phyloP scores from a whole-genome alignment of 2,888 invertebrate genomes.

The Lycocerus yunnanus region DNA sequence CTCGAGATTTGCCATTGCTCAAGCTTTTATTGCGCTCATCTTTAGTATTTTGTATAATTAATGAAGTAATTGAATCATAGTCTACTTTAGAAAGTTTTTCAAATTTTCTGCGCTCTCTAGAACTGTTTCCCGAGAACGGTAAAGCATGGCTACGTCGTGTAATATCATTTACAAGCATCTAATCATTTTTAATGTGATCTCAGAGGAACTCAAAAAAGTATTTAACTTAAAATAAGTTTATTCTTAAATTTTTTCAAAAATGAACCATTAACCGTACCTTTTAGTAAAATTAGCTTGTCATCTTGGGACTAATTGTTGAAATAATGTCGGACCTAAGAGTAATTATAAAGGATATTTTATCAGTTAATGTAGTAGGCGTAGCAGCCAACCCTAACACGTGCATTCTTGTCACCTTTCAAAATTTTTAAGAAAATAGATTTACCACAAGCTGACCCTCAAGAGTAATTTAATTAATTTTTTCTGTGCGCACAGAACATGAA shows the following conservation, averaged over 20 bases:
- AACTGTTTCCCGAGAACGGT: no score
- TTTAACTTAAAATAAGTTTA: background rate
- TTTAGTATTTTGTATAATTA: no score
- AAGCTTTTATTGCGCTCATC: no score
- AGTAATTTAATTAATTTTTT: background rate
- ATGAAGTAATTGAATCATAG: no score
- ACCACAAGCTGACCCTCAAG: background rate
- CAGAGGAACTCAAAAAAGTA: background rate
- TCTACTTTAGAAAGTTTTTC: no score
- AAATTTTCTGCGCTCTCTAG: no score
- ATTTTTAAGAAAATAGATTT: background rate
- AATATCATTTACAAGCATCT: no score
- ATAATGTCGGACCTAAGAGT: background rate
- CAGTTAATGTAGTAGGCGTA: conserved; percentile 37
- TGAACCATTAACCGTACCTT: background rate
- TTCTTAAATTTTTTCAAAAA: background rate
- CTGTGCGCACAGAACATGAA: background rate
- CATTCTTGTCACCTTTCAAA: conserved; percentile 32
- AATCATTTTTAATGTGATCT: no score
- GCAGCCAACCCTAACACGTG: conserved; percentile 34
- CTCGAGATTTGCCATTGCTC: no score
- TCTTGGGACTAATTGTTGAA: background rate
- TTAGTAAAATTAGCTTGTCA: background rate
- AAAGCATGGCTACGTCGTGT: no score
- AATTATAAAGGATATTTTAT: background rate